A percentile compares a stretch with the other conserved stretches of the same genome.
Evolutionary conservation across 2,113 vertebrate genomes (phyloP).

Genomic region (Fulica atra): DNA sequence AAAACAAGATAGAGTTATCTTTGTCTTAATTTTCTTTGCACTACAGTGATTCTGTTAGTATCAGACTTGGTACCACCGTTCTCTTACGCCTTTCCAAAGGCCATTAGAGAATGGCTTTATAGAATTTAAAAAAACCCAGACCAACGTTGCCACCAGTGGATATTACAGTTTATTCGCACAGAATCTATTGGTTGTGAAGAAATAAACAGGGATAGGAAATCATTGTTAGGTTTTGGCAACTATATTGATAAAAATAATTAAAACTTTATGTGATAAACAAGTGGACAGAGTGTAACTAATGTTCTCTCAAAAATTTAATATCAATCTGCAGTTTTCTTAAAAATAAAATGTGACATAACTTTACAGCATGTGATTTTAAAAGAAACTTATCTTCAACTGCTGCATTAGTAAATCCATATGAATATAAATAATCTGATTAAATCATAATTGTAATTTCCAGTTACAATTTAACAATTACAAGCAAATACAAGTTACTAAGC

Average conservation of each 20-base stretch:
- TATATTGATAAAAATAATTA: not conserved
- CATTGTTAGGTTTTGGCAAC: not conserved
- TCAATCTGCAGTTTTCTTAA: slow-evolving; percentile 37
- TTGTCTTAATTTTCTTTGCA: not conserved
- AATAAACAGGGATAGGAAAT: not conserved
- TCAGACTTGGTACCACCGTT: not conserved
- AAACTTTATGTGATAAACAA: not conserved
- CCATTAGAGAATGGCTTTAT: not conserved
- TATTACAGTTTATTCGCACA: not conserved
- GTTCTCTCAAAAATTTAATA: slow-evolving; percentile 67
- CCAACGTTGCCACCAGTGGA: not conserved
- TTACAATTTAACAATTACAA: slow-evolving; percentile 12
- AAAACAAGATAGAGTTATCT: not conserved
- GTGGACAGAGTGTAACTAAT: not conserved
- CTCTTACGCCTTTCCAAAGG: not conserved
- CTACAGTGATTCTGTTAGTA: not conserved
- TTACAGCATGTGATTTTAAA: slow-evolving; percentile 43
- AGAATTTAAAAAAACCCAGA: not conserved
- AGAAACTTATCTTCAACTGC: slow-evolving; percentile 39
- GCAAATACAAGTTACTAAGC: slow-evolving; percentile 73
- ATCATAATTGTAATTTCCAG: not conserved
- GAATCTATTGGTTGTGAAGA: not conserved
- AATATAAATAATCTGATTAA: slow-evolving; percentile 60
- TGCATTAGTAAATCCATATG: slow-evolving; percentile 37
- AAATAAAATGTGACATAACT: slow-evolving; percentile 64